These are phyloP conservation scores for Nycteola revayana DNA, from an alignment of 2,888 invertebrate genomes.

Conservation along the genomic window DNA sequence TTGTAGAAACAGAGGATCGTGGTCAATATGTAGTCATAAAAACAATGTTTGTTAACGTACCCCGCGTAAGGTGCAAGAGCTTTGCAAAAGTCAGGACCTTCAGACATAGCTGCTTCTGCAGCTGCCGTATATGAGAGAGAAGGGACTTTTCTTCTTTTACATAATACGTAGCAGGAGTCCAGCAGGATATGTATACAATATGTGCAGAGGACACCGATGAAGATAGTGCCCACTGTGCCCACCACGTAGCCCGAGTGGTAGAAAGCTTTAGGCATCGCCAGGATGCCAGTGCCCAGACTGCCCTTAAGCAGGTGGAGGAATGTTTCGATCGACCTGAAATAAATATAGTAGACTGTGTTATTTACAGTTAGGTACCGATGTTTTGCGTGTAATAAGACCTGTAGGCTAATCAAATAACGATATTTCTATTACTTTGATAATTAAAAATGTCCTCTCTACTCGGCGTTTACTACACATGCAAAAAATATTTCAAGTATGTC, in stretches of 20 bases:
- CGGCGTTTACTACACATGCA: too few species aligned
- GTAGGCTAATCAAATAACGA: too few species aligned
- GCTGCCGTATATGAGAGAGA: conserved; percentile 91
- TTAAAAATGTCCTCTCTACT: too few species aligned
- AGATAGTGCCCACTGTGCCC: conserved; percentile 89
- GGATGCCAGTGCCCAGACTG: conserved; percentile 95
- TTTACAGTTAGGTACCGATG: too few species aligned
- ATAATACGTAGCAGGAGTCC: conserved; percentile 84
- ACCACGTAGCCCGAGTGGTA: conserved; percentile 90
- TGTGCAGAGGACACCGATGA: conserved; percentile 94
- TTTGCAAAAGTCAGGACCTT: conserved; percentile 87
- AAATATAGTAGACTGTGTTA: too few species aligned
- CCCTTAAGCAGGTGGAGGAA: conserved; percentile 94
- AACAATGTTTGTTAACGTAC: too few species aligned
- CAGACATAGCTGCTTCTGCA: conserved; percentile 88
- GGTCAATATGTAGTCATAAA: too few species aligned
- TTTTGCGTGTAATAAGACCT: too few species aligned
- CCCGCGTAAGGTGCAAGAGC: conserved; percentile 84
- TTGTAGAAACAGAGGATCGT: too few species aligned
- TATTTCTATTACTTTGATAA: too few species aligned
- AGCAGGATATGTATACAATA: conserved; percentile 97
- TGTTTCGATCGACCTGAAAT: conserved; percentile 90
- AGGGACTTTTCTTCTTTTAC: conserved; percentile 81
- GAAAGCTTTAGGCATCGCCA: conserved; percentile 95
- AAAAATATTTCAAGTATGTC: too few species aligned